Evolutionary conservation across 2,797 vertebrate genomes (phyloP).

Genomic region (Myotis findleyi): DNA sequence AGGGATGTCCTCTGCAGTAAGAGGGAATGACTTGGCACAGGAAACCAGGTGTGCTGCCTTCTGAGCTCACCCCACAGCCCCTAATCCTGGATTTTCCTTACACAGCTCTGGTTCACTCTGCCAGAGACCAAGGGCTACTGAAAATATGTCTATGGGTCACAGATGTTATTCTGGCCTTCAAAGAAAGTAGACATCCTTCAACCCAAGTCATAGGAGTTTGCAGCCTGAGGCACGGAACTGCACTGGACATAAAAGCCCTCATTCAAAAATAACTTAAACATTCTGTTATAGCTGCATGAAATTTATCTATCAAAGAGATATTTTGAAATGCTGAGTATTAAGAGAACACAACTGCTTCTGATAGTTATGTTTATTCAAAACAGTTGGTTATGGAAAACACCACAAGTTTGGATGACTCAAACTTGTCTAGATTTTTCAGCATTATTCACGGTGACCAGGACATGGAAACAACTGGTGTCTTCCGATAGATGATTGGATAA

Average conservation of each 20-base stretch:
- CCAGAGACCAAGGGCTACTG: too few relatives aligned
- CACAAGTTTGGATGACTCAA: conserved; percentile 62
- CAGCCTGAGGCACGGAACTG: conserved; percentile 57
- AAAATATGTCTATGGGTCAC: too few relatives aligned
- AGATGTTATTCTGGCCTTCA: too few relatives aligned
- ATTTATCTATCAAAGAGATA: conserved; percentile 63
- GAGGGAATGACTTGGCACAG: too few relatives aligned
- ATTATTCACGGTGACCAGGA: too few relatives aligned
- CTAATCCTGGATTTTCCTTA: too few relatives aligned
- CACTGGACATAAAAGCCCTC: conserved; percentile 45
- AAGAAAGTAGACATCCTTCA: conserved; percentile 64
- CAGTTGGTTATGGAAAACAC: conserved; percentile 67
- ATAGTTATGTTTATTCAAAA: conserved; percentile 79
- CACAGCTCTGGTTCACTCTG: too few relatives aligned
- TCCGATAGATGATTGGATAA: too few relatives aligned
- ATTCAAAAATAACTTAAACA: conserved; percentile 70
- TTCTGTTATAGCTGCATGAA: conserved; percentile 3
- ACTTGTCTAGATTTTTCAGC: conserved; percentile 66
- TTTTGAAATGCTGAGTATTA: conserved; percentile 74
- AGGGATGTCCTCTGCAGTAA: too few relatives aligned
- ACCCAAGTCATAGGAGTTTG: neutral
- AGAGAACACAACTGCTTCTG: conserved; percentile 77
- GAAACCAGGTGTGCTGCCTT: too few relatives aligned
- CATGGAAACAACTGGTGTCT: too few relatives aligned
- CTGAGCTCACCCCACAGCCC: too few relatives aligned